Base-by-base conservation (phyloP, 2,797 vertebrate genomes). In the Danio tinwini region DNA sequence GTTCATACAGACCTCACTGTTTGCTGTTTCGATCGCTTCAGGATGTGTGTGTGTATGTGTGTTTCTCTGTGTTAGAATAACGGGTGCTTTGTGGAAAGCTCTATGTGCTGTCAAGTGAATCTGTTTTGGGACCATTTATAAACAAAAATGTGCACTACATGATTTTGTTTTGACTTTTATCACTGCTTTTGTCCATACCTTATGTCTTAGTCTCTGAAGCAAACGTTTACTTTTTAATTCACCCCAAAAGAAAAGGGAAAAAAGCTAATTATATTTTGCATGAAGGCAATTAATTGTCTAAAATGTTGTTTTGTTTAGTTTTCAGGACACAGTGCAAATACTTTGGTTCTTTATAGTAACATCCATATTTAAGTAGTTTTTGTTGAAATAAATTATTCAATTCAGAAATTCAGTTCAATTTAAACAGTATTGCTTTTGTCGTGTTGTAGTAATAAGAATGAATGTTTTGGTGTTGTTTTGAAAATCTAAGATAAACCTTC, bases 51-150 rank as follows among this genome's bases (percentile, higher is more conserved):
- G 62, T 6, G 55, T 64, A 70, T 70, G 59, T 80, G 77, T 79
- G 69, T 79, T 55, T 47, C 4, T 47, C 40, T 6, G 52, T 40
- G 16, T 69, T 55, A 37, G 59, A 59, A 86, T 82, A 85, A 82
- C 37, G 40, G 75, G 5, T 16, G 56, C 76, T 85, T 77, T 86
- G 83, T 83, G 45, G 55, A 64, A 61, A 73, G 17, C 16, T 73
- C 8, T 16, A 0, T 70, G 1, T 53, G 17, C 17, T 17, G 63
- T 58, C 7, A 6, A 67, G n/a, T 62, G 6, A 40, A 10, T 61
- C 1, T 62, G 1, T 7, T 39, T 9, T 42, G n/a, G 63, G 59
- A 21, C 37, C 8, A 16, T 64, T 50, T 64, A 12, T 8, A 55
- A 3, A 42, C 10, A 13, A 19, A 75, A 53, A 42, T 13, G 12